Base-by-base conservation (phyloP, 2,888 invertebrate genomes). In the Pachycephus smyrnensis region DNA sequence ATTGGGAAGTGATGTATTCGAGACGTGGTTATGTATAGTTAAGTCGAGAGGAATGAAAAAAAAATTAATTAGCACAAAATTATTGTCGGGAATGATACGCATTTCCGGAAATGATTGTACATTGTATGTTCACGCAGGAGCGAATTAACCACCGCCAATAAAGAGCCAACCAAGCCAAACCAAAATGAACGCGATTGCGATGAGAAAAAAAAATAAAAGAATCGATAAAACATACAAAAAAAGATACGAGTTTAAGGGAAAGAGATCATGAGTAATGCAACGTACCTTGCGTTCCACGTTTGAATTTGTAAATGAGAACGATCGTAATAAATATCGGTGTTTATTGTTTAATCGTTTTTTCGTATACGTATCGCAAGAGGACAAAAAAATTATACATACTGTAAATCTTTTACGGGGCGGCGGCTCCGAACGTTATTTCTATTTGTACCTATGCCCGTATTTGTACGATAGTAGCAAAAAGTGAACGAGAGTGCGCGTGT, bases 1-100 rank as follows among this genome's bases (percentile, higher is more conserved):
- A 90, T 90, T 90, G 89, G 90, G 90, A 87, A 90, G 88, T 86
- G 85, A 84, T 90, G 90, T 91, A 90, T 90, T 90, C 88, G 88
- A 90, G 89, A 90, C 90, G 90, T 90, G 89, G 89, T 90, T 88
- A 89, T 89, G 86, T 88, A 89, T 89, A 90, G 88, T 88, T 90
- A 89, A 89, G 88, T 84, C 87, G 86, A 87, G 87, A 77, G 75
- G 71, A 85, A 80, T 83, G 86, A 82, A 86, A 84, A 84, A 83
- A 81, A 85, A 83, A 87, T 23, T 55, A 55, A 55, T 85, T 88
- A 75, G 76, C 82, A 80, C 80, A 83, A 80, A 84, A 86, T 84
- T 78, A 78, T 71, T 73, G 75, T 69, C 82, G 82, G 81, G 82
- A 86, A 79, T 78, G 83, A 81, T 12, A 71, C 3, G 3, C 12